Conservation (phyloP, 1,140 invertebrate species). For the Drosophila busckii region DNA sequence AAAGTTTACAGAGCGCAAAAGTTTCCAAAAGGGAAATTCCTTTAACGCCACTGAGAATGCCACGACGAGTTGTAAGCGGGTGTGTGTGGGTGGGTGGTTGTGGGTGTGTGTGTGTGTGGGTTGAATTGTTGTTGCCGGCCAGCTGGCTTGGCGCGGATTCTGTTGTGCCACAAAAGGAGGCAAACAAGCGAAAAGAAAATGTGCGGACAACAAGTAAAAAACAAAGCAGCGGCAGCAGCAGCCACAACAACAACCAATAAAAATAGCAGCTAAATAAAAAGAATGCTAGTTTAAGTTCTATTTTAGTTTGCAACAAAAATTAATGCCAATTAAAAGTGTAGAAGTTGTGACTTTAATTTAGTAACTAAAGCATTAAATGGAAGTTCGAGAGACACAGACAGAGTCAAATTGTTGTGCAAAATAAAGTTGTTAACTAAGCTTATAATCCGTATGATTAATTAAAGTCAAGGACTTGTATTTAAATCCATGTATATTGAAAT, state of each 20-base stretch:
- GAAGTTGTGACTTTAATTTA: slow-evolving; percentile 30
- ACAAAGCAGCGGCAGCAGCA: slow-evolving; percentile 3
- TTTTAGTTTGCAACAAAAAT: slow-evolving; percentile 38
- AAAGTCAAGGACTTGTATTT: too few species aligned
- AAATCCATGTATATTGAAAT: neutral
- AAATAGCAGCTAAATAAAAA: slow-evolving; percentile 18
- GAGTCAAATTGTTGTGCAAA: neutral
- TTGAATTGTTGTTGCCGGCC: slow-evolving; percentile 60
- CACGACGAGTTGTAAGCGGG: too few species aligned
- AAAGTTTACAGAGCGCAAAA: slow-evolving; percentile 74
- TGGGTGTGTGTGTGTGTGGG: too few species aligned
- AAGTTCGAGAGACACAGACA: neutral
- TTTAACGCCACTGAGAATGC: slow-evolving; percentile 36
- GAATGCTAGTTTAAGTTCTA: slow-evolving; percentile 27
- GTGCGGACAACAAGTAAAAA: slow-evolving; percentile 13
- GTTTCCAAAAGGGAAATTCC: slow-evolving; percentile 62
- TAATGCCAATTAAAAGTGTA: slow-evolving; percentile 68
- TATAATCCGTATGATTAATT: too few species aligned
- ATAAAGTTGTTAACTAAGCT: too few species aligned
- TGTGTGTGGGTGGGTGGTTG: too few species aligned
- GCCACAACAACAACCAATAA: neutral
- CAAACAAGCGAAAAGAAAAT: slow-evolving; percentile 10
- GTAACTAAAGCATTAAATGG: slow-evolving; percentile 3
- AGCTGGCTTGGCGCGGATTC: slow-evolving; percentile 57
- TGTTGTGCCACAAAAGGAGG: slow-evolving; percentile 14